Base-by-base conservation (phyloP, 2,797 vertebrate genomes). In the Limosa lapponica region DNA sequence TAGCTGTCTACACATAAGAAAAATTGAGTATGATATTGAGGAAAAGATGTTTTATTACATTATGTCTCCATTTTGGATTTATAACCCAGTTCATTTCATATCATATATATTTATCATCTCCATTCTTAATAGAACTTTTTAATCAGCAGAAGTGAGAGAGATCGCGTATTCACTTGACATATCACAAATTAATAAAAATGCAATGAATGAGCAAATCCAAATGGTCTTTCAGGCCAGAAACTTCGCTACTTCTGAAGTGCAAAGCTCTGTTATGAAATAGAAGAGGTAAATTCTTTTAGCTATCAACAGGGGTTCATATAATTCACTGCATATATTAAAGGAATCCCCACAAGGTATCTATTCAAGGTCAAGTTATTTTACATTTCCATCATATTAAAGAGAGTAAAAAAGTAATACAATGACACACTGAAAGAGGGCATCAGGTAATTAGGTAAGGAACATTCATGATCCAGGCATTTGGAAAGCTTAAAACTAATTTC, bases 301-400 rank as follows among this genome's bases (percentile, higher is more conserved):
- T 87, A 64, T 77, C 85, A 72, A 37, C 0, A 43, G 48, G 24
- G 27, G 55, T 57, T 96, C 91, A 59, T 79, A 36, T 92, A 78
- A 94, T 93, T 89, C 62, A 79, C 13, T 43, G 88, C 74, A 85
- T 69, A 95, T 88, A 87, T 95, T 96, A 93, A 24, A 74, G 28
- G 90, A 95, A 96, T 92, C 75, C 73, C 49, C 91, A 93, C 65
- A 58, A 87, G 65, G 52, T 43, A 80, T 73, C 88, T 11, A 30
- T 75, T 95, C 75, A 95, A 94, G 89, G 80, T 69, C 88, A 93
- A 90, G 46, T 95, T 69, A 94, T 82, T 96, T 95, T 93, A 83
- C 36, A 89, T 91, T 95, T 97, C 87, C 65, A 81, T 85, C 46
- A 87, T 49, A 86, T 36, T 73, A 85, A 81, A 90, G 87, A 78